A percentile compares a stretch with the other conserved stretches of the same genome.
These are phyloP conservation scores for Caenorhabditis remanei DNA, from an alignment of 1,140 invertebrate species.

Conservation along the genomic window DNA sequence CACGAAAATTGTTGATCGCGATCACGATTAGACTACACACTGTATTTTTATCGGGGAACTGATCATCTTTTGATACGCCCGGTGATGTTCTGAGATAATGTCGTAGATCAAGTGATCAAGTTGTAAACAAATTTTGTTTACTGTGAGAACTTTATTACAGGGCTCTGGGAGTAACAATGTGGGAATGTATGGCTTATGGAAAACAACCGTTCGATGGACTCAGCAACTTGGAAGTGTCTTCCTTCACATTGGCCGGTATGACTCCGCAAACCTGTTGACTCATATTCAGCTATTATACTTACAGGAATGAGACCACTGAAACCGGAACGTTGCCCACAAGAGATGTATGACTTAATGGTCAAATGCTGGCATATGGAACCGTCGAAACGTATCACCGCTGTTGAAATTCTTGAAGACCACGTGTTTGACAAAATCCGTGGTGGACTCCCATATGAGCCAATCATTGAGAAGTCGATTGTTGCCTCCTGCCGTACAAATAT, in stretches of 20 bases:
- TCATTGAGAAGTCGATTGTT: not conserved
- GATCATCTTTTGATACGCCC: not conserved
- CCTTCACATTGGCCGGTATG: slow-evolving; percentile 44
- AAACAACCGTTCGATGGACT: slow-evolving; percentile 93
- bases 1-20: too few species aligned
- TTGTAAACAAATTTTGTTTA: not conserved
- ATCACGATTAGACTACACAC: too few species aligned
- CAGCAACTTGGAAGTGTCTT: slow-evolving; percentile 94
- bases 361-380: slow-evolving; percentile 56
- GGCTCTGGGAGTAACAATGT: slow-evolving; percentile 78
- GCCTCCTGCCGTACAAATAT: not conserved
- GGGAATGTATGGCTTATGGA: slow-evolving; percentile 82
- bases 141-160: not conserved
- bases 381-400: slow-evolving; percentile 20
- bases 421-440: slow-evolving; percentile 7
- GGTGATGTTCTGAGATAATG: not conserved
- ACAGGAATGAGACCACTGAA: slow-evolving; percentile 55
- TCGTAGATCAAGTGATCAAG: too few species aligned
- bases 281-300: not conserved
- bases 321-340: slow-evolving; percentile 10
- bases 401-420: slow-evolving; percentile 1
- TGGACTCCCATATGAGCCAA: not conserved
- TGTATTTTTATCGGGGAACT: too few species aligned
- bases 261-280: too few species aligned
- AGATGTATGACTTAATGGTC: slow-evolving; percentile 52